phyloP scores from a whole-genome alignment of 2,113 vertebrate genomes.

The Oostethus manadensis region DNA sequence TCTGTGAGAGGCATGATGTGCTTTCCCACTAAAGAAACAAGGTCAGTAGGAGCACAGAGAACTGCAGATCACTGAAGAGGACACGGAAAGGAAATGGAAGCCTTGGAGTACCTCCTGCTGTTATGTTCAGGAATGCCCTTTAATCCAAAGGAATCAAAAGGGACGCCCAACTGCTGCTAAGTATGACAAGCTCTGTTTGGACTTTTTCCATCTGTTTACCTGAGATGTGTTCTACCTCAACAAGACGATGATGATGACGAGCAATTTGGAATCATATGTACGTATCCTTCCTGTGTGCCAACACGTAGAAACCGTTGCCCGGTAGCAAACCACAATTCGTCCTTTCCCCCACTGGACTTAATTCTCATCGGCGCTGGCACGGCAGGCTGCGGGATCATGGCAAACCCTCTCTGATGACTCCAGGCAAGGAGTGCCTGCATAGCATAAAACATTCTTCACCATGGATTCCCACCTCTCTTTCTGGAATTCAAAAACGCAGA shows the following conservation, averaged over 20 bases:
- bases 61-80: conserved; percentile 8
- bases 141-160: conserved; percentile 25
- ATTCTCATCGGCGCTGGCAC: conserved; percentile 15
- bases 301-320: conserved; percentile 62
- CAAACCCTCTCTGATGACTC: conserved; percentile 26
- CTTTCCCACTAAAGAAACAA: conserved; percentile 36
- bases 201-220: conserved; percentile 34
- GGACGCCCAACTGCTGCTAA: conserved; percentile 28
- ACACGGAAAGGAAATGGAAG: conserved; percentile 24
- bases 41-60: conserved; percentile 34
- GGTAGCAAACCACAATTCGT: conserved; percentile 34
- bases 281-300: conserved; percentile 26
- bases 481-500: conserved; percentile 72
- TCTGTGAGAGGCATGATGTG: conserved; percentile 35
- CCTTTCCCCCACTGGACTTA: conserved; percentile 34
- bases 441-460: conserved; percentile 19
- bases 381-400: conserved; percentile 5
- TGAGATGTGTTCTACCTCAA: conserved; percentile 37
- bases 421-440: conserved; percentile 4
- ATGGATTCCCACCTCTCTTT: conserved; percentile 89
- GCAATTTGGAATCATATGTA: conserved; percentile 48
- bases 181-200: conserved; percentile 36
- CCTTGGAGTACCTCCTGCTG: conserved; percentile 46
- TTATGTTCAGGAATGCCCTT: conserved; percentile 37
- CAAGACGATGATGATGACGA: conserved; percentile 22